Conservation (phyloP, 1,140 invertebrate species). For the Diachasma alloeum region DNA sequence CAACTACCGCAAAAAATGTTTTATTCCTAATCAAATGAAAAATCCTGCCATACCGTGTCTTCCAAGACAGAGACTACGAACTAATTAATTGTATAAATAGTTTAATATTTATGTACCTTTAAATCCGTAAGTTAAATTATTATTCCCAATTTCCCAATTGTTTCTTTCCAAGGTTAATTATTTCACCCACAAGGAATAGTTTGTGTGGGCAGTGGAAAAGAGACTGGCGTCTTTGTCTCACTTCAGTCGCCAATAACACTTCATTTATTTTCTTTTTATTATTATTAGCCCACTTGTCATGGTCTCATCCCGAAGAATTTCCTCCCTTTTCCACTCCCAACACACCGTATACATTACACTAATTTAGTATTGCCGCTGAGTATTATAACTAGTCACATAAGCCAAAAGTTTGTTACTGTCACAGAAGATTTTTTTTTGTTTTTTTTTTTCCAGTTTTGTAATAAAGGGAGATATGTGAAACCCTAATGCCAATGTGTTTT, state of each 20-base stretch:
- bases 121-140: constrained; percentile 47
- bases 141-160: constrained; percentile 21
- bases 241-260: background rate
- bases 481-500: background rate
- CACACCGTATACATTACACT: constrained; percentile 45
- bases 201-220: constrained; percentile 6
- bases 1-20: constrained; percentile 10
- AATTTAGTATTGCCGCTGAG: constrained; percentile 61
- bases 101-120: constrained; percentile 46
- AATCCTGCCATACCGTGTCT: constrained; percentile 59
- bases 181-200: background rate
- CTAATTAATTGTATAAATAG: constrained; percentile 41
- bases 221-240: background rate
- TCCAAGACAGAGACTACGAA: constrained; percentile 54
- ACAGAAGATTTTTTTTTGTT: constrained; percentile 48
- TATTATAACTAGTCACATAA: constrained; percentile 62
- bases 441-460: constrained; percentile 58
- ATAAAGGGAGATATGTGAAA: constrained; percentile 51
- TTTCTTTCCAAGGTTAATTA: background rate
- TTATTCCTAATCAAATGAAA: constrained; percentile 49
- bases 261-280: background rate
- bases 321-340: constrained; percentile 8
- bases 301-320: background rate
- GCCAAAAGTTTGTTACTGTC: constrained; percentile 61
- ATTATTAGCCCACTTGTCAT: background rate